These are phyloP conservation scores for Dysidea cf. avara DNA, from an alignment of 37 sponge, comb jelly and placozoan species.

Conservation along the genomic window DNA sequence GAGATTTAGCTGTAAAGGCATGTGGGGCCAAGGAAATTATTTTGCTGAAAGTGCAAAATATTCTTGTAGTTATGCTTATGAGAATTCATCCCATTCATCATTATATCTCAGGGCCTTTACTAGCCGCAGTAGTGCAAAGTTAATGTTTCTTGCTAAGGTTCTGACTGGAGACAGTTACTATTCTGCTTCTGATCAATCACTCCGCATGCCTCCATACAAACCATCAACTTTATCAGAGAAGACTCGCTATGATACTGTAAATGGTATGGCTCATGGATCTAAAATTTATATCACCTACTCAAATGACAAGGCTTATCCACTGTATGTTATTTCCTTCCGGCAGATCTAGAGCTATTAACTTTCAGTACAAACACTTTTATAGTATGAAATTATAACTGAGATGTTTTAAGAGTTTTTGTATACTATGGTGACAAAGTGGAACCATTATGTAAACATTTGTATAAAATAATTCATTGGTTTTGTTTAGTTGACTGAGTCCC, in stretches of 20 bases:
- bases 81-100: too few species aligned
- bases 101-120: too few species aligned
- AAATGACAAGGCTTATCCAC: conserved; percentile 27
- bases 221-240: too few species aligned
- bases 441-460: too few species aligned
- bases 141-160: conserved; percentile 19
- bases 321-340: conserved; percentile 23
- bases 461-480: too few species aligned
- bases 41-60: conserved; percentile 58
- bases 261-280: not conserved
- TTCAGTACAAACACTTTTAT: too few species aligned
- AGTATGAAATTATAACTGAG: too few species aligned
- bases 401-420: too few species aligned
- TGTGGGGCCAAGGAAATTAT: conserved; percentile 56
- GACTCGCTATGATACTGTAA: conserved; percentile 20
- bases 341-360: too few species aligned
- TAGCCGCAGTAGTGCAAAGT: not conserved
- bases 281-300: conserved; percentile 16
- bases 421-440: too few species aligned
- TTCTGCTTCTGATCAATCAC: conserved; percentile 1
- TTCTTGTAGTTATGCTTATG: conserved; percentile 23
- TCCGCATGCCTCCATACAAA: conserved; percentile 25
- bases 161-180: conserved; percentile 15
- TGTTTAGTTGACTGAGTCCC: too few species aligned
- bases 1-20: conserved; percentile 21